phyloP scores from a whole-genome alignment of 2,113 vertebrate species.

The Cygnus buccinator region DNA sequence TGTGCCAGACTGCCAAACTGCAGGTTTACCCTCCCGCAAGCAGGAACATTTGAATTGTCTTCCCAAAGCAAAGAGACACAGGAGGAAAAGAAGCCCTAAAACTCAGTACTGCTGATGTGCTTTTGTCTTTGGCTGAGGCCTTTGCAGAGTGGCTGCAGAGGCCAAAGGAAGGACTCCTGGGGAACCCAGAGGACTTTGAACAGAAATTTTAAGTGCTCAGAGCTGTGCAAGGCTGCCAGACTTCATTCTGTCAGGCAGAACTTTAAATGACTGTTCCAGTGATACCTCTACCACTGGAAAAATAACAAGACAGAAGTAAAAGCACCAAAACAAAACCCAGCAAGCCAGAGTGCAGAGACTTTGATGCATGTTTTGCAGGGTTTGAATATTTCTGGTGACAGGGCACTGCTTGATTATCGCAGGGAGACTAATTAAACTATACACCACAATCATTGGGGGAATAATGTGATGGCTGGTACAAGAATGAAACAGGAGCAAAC shows the following conservation, averaged over 20 bases:
- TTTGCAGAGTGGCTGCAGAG: neutral
- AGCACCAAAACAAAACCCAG: neutral
- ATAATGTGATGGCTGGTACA: neutral
- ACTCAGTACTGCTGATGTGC: neutral
- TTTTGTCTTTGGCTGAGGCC: neutral
- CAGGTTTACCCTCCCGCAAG: neutral
- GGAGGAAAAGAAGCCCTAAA: neutral
- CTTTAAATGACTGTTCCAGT: neutral
- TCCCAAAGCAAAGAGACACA: neutral
- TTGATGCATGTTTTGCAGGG: neutral
- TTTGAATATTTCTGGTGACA: neutral
- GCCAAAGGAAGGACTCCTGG: neutral
- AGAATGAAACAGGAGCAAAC: neutral
- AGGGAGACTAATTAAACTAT: constrained; percentile 46
- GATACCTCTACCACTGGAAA: neutral
- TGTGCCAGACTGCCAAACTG: neutral
- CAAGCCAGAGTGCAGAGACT: neutral
- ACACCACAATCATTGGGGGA: constrained; percentile 32
- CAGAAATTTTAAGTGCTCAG: neutral
- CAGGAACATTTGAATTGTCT: accelerated
- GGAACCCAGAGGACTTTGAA: neutral
- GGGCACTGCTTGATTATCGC: constrained; percentile 24
- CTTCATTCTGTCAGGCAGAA: neutral
- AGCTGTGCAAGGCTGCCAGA: neutral
- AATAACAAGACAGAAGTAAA: neutral